A percentile compares a stretch with the other conserved stretches of the same genome.
Evolutionary conservation across 2,113 vertebrate species (phyloP).

Genomic region (Sarotherodon lohbergeri): DNA sequence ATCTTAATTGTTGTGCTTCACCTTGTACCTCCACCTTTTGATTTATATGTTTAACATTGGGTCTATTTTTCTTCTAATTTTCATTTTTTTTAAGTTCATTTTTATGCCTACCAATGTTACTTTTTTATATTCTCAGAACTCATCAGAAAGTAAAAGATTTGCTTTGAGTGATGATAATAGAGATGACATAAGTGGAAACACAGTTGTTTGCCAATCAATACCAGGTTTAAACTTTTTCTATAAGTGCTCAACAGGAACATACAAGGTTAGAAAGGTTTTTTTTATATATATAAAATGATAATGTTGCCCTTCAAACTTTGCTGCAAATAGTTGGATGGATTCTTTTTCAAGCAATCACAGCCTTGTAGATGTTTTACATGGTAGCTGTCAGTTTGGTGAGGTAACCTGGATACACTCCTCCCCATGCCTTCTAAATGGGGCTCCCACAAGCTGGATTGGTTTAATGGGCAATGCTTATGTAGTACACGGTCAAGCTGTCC

Average conservation of each 20-base stretch:
- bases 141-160: not conserved
- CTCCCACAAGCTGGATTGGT: not conserved
- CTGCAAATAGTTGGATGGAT: not conserved
- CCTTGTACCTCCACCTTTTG: not conserved
- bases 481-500: not conserved
- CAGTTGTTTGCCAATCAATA: not conserved
- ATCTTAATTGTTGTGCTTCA: not conserved
- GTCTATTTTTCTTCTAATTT: not conserved
- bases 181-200: not conserved
- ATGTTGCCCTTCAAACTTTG: not conserved
- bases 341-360: not conserved
- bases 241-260: not conserved
- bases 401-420: not conserved
- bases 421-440: not conserved
- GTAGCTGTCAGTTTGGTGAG: not conserved
- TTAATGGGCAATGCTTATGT: not conserved
- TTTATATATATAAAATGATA: not conserved
- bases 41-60: not conserved
- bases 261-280: not conserved
- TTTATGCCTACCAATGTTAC: accelerated
- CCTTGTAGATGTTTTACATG: not conserved
- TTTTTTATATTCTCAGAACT: not conserved
- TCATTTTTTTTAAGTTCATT: accelerated
- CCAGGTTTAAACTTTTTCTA: not conserved
- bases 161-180: not conserved